Percentiles rank a stretch among this genome's conserved stretches.
Evolutionary conservation across 2,113 vertebrate species (phyloP).

Genomic region (Larimichthys polyactis): DNA sequence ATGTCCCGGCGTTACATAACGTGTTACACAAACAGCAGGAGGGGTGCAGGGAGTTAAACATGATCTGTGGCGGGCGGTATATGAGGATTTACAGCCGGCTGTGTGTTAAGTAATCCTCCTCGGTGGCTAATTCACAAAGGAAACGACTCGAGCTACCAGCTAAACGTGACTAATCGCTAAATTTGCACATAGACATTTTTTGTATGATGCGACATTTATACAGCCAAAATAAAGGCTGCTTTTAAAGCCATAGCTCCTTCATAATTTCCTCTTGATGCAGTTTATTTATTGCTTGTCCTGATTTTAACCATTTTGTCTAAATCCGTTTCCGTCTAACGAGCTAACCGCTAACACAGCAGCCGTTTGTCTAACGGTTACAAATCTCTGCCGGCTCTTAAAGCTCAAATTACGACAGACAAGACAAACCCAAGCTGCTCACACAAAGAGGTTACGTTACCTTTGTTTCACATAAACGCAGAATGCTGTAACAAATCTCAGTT

Average conservation of each 20-base stretch:
- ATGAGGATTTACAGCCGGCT: not conserved
- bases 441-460: slow-evolving; percentile 44
- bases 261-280: not conserved
- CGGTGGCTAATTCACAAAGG: slow-evolving; percentile 40
- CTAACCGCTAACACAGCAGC: slow-evolving; percentile 64
- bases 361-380: slow-evolving; percentile 1
- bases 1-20: slow-evolving; percentile 71
- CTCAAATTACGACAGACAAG: fast-evolving
- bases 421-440: not conserved
- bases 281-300: not conserved
- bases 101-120: slow-evolving; percentile 40
- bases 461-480: slow-evolving; percentile 25
- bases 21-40: slow-evolving; percentile 51
- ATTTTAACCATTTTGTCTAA: slow-evolving; percentile 61
- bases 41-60: slow-evolving; percentile 1
- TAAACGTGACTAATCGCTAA: slow-evolving; percentile 22
- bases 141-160: slow-evolving; percentile 33
- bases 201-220: not conserved
- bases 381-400: not conserved
- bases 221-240: fast-evolving
- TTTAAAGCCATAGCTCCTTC: not conserved
- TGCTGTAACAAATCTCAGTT: slow-evolving; percentile 64
- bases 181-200: not conserved
- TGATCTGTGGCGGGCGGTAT: not conserved
- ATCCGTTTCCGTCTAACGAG: slow-evolving; percentile 68